These are phyloP conservation scores for Julus scanicus DNA, from an alignment of 2,888 invertebrate species.

Conservation along the genomic window DNA sequence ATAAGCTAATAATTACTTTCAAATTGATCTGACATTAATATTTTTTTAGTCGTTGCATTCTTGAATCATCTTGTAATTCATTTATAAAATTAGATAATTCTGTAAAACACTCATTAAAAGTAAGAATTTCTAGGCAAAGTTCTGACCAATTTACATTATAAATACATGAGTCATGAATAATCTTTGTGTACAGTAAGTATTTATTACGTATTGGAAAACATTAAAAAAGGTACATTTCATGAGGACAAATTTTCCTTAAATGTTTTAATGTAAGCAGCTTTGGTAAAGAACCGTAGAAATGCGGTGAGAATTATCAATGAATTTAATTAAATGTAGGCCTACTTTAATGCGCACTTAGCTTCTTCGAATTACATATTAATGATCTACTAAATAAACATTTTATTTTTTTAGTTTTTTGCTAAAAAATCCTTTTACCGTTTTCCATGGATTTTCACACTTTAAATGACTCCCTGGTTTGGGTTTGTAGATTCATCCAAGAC, in stretches of 20 bases:
- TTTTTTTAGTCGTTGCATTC: too few species aligned
- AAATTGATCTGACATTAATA: too few species aligned
- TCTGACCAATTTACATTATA: too few species aligned
- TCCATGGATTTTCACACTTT: neutral
- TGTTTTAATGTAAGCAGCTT: neutral
- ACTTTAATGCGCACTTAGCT: constrained; percentile 29
- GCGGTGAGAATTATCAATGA: neutral
- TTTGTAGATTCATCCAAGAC: neutral
- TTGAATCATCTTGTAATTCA: too few species aligned
- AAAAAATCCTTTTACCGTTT: neutral
- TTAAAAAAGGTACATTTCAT: too few species aligned
- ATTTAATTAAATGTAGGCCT: constrained; percentile 17
- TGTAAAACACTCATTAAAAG: too few species aligned
- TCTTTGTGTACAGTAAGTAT: neutral
- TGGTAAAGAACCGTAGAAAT: neutral
- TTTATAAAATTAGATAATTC: too few species aligned
- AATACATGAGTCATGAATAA: too few species aligned
- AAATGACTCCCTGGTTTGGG: neutral
- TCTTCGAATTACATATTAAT: neutral
- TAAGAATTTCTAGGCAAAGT: too few species aligned
- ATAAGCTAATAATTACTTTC: too few species aligned
- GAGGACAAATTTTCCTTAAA: neutral
- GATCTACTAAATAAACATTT: neutral
- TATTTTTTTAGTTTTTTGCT: neutral
- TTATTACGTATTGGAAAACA: too few species aligned